Evolutionary conservation across 2,113 vertebrate genomes (phyloP), one percentile per base, ranked within the genome.

Genomic region (Chunga burmeisteri): DNA sequence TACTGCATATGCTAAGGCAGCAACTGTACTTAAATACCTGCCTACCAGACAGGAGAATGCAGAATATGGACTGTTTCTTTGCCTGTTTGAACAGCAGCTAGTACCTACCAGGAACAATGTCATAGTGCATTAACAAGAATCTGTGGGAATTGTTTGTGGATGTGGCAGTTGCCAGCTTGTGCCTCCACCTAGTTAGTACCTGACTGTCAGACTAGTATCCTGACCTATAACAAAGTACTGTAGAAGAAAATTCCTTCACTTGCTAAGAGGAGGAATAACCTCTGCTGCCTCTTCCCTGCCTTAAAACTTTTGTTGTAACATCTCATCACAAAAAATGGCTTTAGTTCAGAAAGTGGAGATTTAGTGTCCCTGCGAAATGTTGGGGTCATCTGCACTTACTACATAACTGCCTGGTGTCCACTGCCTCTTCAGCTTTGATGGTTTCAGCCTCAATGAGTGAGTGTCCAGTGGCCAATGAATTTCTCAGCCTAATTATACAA

Each of bases 401-500:
- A 22, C 53, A 49, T 46, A 62, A 56, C 36, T 81, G 63, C 42
- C 46, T 62, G 62, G 30, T 20, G 19, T 70, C 62, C 62, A 52
- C 61, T 94, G 79, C 70, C 63, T 88, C 58, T 73, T 92, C 86
- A 77, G 3, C 38, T 92, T 49, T 65, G 61, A 94, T 83, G n/a
- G 13, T 71, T 90, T 86, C 59, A 63, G 47, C 59, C 55, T 55
- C 83, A 83, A 83, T 47, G 82, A 92, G 68, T n/a, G 75, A 92
- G 68, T n/a, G 75, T 55, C 81, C 38, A n/a, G 50, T 74, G 79
- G 46, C 74, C 88, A 81, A 32, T 90, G 67, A 83, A 73, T 93
- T 95, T 86, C 63, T 86, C 79, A 42, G 53, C 29, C 61, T 93
- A 84, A 94, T 95, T 85, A 80, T 38, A 36, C 5, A 22, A 58